Percentiles rank a stretch among this genome's conserved stretches.
Evolutionary conservation across 1,140 invertebrate species (phyloP).

Genomic region (Formica exsecta): DNA sequence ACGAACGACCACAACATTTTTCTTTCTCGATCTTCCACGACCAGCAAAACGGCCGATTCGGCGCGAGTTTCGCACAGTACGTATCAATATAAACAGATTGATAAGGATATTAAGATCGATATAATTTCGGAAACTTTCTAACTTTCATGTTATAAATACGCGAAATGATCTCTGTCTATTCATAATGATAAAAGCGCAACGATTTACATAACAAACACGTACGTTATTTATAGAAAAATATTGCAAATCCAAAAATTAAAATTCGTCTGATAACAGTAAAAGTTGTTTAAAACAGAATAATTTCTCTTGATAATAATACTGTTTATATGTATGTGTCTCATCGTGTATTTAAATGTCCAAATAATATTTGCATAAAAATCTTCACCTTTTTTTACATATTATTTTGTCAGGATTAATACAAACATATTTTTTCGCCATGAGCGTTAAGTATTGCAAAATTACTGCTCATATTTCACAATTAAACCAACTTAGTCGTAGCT

Average conservation of each 20-base stretch:
- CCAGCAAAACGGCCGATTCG: constrained; percentile 7
- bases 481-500: not conserved
- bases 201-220: not conserved
- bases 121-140: not conserved
- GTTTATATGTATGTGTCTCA: not conserved
- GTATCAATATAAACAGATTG: constrained; percentile 37
- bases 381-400: constrained; percentile 13
- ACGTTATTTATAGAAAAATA: too few species aligned
- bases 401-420: not conserved
- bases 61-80: constrained; percentile 46
- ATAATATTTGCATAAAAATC: constrained; percentile 15
- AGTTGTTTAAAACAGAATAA: not conserved
- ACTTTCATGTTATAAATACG: not conserved
- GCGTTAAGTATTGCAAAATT: not conserved
- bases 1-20: not conserved
- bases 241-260: not conserved
- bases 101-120: not conserved
- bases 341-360: not conserved
- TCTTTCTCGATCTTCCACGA: not conserved
- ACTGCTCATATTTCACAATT: constrained; percentile 3
- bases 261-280: not conserved
- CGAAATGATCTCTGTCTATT: not conserved
- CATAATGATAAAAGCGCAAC: not conserved
- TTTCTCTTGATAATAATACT: not conserved
- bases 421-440: not conserved